Percentiles rank a stretch among this genome's conserved stretches.
Conservation (phyloP, 2,797 vertebrate species). For the Denticeps clupeoides region DNA sequence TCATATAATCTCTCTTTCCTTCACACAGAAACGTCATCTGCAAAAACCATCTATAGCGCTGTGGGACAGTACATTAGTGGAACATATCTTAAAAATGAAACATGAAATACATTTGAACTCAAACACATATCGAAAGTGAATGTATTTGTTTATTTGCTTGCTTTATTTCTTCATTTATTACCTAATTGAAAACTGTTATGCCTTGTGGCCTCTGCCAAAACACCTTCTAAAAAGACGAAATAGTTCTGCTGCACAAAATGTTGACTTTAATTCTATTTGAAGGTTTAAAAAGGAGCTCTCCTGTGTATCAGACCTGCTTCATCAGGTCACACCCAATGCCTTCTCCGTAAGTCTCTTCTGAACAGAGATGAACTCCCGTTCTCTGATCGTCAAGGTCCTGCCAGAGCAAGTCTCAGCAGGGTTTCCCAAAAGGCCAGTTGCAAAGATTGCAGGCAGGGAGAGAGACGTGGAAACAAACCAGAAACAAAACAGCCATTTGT, state of each 20-base stretch:
- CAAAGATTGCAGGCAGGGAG: constrained; percentile 21
- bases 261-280: no score
- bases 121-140: no score
- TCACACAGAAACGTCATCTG: constrained; percentile 40
- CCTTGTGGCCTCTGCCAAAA: no score
- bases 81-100: no score
- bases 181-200: constrained; percentile 5
- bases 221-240: no score
- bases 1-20: constrained; percentile 30
- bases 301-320: neutral
- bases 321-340: neutral
- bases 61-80: neutral
- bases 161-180: no score
- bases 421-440: constrained; percentile 11
- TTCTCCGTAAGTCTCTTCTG: neutral
- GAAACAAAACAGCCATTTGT: constrained; percentile 29
- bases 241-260: no score
- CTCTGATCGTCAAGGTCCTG: constrained; percentile 3
- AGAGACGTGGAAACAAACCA: constrained; percentile 30
- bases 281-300: neutral
- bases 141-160: no score
- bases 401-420: constrained; percentile 32
- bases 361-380: constrained; percentile 16
- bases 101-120: no score
- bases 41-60: constrained; percentile 33